phyloP scores from a whole-genome alignment of 2,113 vertebrate species.

The Chaetorhynchus papuensis region DNA sequence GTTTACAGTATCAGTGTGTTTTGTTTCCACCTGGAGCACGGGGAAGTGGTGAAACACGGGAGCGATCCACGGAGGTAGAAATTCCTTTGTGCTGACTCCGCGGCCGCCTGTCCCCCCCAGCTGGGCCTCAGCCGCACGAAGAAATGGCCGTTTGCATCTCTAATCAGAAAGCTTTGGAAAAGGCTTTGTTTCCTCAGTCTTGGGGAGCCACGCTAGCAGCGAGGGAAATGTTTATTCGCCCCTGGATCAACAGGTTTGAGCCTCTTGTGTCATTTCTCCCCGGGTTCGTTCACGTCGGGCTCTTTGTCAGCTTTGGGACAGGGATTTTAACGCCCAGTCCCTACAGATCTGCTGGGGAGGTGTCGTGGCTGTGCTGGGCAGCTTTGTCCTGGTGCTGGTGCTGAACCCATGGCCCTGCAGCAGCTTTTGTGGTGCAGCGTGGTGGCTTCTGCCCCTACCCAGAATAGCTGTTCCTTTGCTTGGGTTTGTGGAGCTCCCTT shows the following conservation, averaged over 20 bases:
- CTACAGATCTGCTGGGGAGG: neutral
- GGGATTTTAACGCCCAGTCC: fast-evolving
- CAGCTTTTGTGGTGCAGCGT: neutral
- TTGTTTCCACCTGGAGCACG: conserved; percentile 13
- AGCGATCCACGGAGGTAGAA: neutral
- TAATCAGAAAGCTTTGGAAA: neutral
- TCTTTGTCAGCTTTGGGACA: neutral
- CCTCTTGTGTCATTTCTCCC: neutral
- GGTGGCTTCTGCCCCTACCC: neutral
- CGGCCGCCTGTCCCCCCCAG: conserved; percentile 10
- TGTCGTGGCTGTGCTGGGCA: neutral
- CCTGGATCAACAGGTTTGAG: neutral
- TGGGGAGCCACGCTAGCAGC: neutral
- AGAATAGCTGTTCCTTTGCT: neutral
- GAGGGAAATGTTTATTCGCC: conserved; percentile 47
- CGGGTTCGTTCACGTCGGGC: fast-evolving
- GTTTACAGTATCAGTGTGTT: neutral
- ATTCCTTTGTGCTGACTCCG: conserved; percentile 41
- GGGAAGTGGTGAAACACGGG: neutral
- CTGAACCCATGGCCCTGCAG: neutral
- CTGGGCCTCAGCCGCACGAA: conserved; percentile 24
- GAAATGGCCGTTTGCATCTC: conserved; percentile 25
- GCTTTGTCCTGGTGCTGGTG: neutral
- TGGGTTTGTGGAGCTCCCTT: neutral
- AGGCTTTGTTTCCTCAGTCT: conserved; percentile 27